phyloP scores from a whole-genome alignment of 2,797 vertebrate species.

The Alosa sapidissima region DNA sequence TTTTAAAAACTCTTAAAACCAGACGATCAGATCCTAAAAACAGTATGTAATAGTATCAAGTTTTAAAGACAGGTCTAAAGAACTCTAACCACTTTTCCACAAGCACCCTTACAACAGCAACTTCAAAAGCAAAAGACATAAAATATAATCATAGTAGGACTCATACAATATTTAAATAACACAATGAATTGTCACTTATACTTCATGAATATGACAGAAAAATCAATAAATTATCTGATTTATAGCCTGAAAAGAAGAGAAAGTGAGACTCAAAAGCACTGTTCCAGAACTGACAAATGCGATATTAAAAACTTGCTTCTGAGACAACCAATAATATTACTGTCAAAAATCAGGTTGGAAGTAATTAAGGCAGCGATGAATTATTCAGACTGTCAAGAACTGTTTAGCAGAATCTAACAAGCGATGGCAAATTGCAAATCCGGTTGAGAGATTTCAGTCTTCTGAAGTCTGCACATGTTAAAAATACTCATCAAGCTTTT shows the following conservation, averaged over 20 bases:
- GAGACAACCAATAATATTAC: conserved; percentile 46
- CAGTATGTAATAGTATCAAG: too few relatives aligned
- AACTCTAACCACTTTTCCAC: neutral
- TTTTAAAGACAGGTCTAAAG: neutral
- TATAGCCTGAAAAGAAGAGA: conserved; percentile 30
- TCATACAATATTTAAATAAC: neutral
- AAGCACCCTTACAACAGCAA: neutral
- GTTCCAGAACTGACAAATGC: conserved; percentile 44
- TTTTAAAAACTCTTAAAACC: neutral
- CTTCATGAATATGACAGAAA: conserved; percentile 16
- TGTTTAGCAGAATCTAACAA: conserved; percentile 37
- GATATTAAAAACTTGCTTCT: conserved; percentile 47
- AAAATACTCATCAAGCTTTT: neutral
- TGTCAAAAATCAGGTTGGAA: conserved; percentile 44
- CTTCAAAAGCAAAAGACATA: neutral
- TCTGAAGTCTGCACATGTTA: neutral
- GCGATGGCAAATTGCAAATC: conserved; percentile 43
- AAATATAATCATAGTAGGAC: neutral
- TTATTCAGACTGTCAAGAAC: conserved; percentile 39
- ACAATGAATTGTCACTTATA: conserved; percentile 3
- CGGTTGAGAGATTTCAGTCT: conserved; percentile 20
- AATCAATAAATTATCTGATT: conserved; percentile 39
- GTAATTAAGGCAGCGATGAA: conserved; percentile 49
- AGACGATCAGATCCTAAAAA: too few relatives aligned
- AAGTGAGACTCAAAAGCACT: conserved; percentile 34